Conservation (phyloP, 2,888 invertebrate genomes). For the Drosophila picticornis region DNA sequence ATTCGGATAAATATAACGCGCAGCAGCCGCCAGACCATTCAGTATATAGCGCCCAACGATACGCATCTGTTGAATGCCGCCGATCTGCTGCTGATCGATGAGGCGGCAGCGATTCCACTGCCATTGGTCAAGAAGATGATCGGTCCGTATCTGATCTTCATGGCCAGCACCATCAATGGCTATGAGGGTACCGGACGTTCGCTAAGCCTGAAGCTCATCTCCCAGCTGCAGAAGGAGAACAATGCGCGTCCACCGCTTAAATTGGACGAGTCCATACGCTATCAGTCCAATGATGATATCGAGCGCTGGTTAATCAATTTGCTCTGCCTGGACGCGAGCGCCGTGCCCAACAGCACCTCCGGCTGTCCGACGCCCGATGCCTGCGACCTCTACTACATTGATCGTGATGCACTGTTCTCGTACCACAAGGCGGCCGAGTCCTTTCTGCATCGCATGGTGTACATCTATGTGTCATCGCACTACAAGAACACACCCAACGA, state of each 20-base stretch:
- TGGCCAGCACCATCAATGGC: slow-evolving; percentile 98
- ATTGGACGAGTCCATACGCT: slow-evolving; percentile 97
- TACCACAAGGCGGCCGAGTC: slow-evolving; percentile 97
- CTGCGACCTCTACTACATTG: slow-evolving; percentile 95
- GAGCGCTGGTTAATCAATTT: slow-evolving; percentile 96
- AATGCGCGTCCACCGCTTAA: slow-evolving; percentile 87
- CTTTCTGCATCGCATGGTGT: slow-evolving; percentile 96
- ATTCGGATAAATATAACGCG: slow-evolving; percentile 96
- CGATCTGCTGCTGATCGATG: slow-evolving; percentile 98
- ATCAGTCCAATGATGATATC: slow-evolving; percentile 93
- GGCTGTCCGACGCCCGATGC: slow-evolving; percentile 95
- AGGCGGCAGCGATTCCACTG: slow-evolving; percentile 99
- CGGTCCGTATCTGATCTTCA: slow-evolving; percentile 96
- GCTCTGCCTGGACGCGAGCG: slow-evolving; percentile 95
- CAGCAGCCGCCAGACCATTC: slow-evolving; percentile 96
- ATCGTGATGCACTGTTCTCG: slow-evolving; percentile 97
- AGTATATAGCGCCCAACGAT: slow-evolving; percentile 98
- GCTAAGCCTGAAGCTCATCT: slow-evolving; percentile 96
- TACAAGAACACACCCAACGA: slow-evolving; percentile 99
- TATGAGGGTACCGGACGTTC: slow-evolving; percentile 99
- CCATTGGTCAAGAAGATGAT: slow-evolving; percentile 95
- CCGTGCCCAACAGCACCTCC: slow-evolving; percentile 87
- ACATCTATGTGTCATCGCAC: slow-evolving; percentile 98
- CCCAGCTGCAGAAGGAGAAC: slow-evolving; percentile 90
- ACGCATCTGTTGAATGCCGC: slow-evolving; percentile 95